A percentile compares a stretch with the other conserved stretches of the same genome.
Conservation (phyloP, 2,797 vertebrate genomes). For the Acanthopagrus latus region DNA sequence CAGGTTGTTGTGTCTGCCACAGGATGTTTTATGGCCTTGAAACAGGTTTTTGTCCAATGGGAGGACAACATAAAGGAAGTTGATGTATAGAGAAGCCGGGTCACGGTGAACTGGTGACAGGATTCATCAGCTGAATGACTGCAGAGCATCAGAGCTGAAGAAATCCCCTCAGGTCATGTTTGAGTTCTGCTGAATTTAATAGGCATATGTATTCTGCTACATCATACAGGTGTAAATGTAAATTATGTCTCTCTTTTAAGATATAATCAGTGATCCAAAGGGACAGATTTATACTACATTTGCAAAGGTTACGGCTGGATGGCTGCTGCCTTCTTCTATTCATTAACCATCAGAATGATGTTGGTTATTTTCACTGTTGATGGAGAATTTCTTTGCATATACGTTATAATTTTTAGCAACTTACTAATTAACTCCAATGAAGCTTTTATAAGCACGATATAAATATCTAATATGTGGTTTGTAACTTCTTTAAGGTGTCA, state of each 20-base stretch:
- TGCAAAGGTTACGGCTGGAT: neutral
- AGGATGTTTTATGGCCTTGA: conserved; percentile 70
- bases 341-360: neutral
- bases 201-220: neutral
- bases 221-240: neutral
- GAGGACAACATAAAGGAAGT: conserved; percentile 48
- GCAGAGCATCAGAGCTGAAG: neutral
- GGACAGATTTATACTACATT: neutral
- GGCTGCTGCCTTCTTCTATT: neutral
- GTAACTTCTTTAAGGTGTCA: neutral
- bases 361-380: neutral
- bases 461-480: neutral
- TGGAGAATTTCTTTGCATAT: neutral
- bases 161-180: neutral
- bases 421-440: neutral
- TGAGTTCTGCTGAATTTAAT: neutral
- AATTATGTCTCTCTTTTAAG: neutral
- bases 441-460: no score
- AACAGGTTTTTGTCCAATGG: conserved; percentile 32
- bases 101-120: conserved; percentile 48
- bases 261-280: neutral
- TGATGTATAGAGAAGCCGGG: conserved; percentile 41
- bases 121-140: conserved; percentile 27
- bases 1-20: conserved; percentile 64
- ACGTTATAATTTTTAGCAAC: neutral